Percentiles rank a stretch among this genome's conserved stretches.
Conservation (phyloP, 2,888 invertebrate species). For the Coleophora flavipennella region DNA sequence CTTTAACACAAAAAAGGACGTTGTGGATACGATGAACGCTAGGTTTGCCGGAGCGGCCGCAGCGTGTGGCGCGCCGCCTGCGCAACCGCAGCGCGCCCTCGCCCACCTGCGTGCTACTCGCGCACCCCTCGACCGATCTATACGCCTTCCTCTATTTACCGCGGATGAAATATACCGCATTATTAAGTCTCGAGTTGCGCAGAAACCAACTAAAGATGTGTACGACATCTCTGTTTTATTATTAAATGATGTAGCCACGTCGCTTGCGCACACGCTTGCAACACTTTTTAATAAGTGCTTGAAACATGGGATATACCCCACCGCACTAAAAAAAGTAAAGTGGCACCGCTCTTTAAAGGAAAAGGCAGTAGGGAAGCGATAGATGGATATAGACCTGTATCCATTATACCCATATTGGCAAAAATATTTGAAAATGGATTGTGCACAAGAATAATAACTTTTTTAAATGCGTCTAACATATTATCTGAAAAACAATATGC, state of each 20-base stretch:
- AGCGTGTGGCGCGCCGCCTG: slow-evolving; percentile 4
- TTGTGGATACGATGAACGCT: slow-evolving; percentile 2
- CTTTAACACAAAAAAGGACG: not conserved
- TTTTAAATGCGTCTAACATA: not conserved
- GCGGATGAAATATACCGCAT: not conserved
- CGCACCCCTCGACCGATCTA: not conserved
- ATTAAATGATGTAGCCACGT: not conserved
- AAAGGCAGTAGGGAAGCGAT: slow-evolving; percentile 3
- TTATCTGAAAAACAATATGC: not conserved
- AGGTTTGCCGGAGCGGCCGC: slow-evolving; percentile 2
- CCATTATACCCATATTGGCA: slow-evolving; percentile 2
- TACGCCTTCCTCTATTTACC: not conserved
- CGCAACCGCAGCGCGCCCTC: not conserved
- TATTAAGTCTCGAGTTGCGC: not conserved
- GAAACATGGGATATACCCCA: not conserved
- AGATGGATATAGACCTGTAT: slow-evolving; percentile 2
- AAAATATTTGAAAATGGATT: not conserved
- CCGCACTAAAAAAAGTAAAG: not conserved
- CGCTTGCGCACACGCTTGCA: not conserved
- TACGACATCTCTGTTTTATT: not conserved
- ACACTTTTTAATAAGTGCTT: not conserved
- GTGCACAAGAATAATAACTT: not conserved
- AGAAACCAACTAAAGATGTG: not conserved
- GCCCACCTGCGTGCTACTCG: slow-evolving; percentile 1
- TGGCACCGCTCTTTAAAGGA: slow-evolving; percentile 3